A percentile compares a stretch with the other conserved stretches of the same genome.
Conservation (phyloP, 2,797 vertebrate genomes). For the Hemibagrus guttatus region DNA sequence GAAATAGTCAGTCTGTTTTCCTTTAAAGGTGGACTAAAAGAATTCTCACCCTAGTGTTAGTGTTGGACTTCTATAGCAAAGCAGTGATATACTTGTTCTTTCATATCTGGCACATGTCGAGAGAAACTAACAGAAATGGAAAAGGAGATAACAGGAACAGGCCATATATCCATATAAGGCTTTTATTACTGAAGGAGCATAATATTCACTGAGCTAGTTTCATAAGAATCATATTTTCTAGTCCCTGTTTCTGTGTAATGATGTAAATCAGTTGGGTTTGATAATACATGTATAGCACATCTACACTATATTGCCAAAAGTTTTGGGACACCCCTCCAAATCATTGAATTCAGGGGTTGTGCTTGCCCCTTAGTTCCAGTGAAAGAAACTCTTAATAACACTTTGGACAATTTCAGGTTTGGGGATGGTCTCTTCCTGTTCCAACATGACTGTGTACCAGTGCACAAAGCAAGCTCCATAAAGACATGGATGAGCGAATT, state of each 20-base stretch:
- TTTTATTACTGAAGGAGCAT: constrained; percentile 9
- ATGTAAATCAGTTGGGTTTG: not conserved
- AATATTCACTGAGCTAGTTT: not conserved
- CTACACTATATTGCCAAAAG: no score
- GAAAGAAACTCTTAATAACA: no score
- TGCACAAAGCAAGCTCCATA: no score
- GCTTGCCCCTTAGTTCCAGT: no score
- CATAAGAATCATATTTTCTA: not conserved
- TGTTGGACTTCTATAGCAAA: constrained; percentile 10
- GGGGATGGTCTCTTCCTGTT: no score
- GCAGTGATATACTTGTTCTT: not conserved
- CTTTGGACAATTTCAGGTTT: no score
- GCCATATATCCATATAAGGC: not conserved
- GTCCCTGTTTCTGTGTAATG: not conserved
- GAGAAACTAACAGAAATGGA: constrained; percentile 6
- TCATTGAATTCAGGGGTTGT: no score
- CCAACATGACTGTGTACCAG: no score
- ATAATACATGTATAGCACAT: not conserved
- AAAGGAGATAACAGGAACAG: constrained; percentile 61
- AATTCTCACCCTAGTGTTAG: not conserved
- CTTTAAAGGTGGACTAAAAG: not conserved
- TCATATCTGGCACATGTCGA: not conserved
- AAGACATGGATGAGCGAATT: no score
- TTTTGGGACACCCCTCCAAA: no score
- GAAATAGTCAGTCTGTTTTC: not conserved